Base-by-base conservation (phyloP, 2,888 invertebrate genomes). In the Dendrolimus pini region DNA sequence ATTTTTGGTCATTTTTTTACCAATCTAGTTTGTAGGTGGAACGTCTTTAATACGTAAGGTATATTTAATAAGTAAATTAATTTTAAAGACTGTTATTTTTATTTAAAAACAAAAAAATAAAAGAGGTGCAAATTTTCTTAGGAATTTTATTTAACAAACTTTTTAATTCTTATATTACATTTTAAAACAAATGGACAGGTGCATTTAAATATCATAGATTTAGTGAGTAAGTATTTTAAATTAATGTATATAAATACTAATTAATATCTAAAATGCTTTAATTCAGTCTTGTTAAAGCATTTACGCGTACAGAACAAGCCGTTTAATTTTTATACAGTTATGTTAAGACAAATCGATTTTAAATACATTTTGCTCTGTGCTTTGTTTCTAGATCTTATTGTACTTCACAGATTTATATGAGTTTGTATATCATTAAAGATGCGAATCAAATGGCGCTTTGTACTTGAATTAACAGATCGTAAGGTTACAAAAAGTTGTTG, bases 71-170 rank as follows among this genome's bases (percentile, higher is more conserved):
- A 30, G 30, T 30, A 30, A 30, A 30, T 30, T 30, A 30, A 30
- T 30, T 30, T 30, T 30, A 60, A 82, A 80, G 77, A 83, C 83
- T 85, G 84, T 70, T 66, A 71, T 75, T 74, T 74, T 75, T 71
- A 71, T 66, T 72, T n/a, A n/a, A n/a, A n/a, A 71, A 66, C 64
- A 53, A 59, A 65, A 57, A 58, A 80, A 80, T 78, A 80, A 85
- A 82, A 47, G 73, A 75, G 74, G 65, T 61, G 68, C 63, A 72
- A 64, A 65, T 70, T 75, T 75, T 71, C 70, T 69, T 67, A 66
- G 74, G 70, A 70, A 73, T 82, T 88, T 87, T 87, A 87, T 85
- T 89, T 86, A 84, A 85, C 83, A 85, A 88, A 80, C 77, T 66
- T 75, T 74, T 79, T 72, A 47, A 12, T 47, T 47, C 8, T 47